Conservation (phyloP, 2,888 invertebrate species). For the Dolomedes plantarius region DNA sequence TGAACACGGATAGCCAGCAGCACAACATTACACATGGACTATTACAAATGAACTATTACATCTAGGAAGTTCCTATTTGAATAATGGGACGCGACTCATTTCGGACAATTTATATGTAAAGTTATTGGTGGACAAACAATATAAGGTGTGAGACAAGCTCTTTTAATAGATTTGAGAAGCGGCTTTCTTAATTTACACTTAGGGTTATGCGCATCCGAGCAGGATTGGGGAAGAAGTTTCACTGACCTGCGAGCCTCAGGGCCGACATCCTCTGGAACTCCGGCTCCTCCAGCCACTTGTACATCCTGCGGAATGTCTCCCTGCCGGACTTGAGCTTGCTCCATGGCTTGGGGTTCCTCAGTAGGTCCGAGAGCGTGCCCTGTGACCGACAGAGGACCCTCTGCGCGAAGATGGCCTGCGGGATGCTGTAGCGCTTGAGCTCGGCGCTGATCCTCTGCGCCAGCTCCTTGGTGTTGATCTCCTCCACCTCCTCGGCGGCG, state of each 20-base stretch:
- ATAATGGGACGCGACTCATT: no score
- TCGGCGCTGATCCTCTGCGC: slow-evolving; percentile 99
- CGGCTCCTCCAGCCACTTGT: slow-evolving; percentile 99
- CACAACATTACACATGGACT: no score
- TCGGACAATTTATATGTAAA: no score
- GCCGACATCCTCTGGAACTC: slow-evolving; percentile 99
- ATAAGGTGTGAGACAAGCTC: no score
- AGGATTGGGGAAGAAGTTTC: no score
- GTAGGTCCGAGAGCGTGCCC: slow-evolving; percentile 96
- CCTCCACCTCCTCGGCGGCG: slow-evolving; percentile 85
- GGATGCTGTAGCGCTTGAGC: slow-evolving; percentile 98
- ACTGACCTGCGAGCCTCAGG: slow-evolving; percentile 94
- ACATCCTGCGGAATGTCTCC: slow-evolving; percentile 99
- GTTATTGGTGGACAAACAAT: no score
- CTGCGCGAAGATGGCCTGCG: slow-evolving; percentile 99
- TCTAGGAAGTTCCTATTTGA: no score
- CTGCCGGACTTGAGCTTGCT: slow-evolving; percentile 99
- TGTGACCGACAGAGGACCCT: slow-evolving; percentile 98
- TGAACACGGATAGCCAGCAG: no score
- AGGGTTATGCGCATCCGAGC: no score
- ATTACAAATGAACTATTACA: no score
- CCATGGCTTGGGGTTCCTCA: slow-evolving; percentile 99
- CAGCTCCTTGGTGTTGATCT: slow-evolving; percentile 98
- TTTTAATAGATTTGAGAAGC: no score
- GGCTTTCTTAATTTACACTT: no score